A percentile compares a stretch with the other conserved stretches of the same genome.
Evolutionary conservation across 2,888 invertebrate genomes (phyloP).

Genomic region (Drosophila eohydei): DNA sequence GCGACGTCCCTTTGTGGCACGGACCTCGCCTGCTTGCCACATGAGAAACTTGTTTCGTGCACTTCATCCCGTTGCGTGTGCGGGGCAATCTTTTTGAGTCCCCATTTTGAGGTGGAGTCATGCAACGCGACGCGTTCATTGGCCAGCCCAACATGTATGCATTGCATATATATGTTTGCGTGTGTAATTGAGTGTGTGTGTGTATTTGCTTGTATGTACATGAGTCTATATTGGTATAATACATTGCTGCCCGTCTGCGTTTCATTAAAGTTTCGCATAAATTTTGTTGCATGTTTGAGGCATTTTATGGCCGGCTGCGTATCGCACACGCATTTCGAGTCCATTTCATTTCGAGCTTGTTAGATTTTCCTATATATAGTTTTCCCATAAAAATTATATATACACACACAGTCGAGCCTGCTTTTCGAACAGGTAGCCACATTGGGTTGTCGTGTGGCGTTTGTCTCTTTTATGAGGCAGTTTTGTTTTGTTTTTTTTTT

Average conservation of each 20-base stretch:
- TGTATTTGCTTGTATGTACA: slow-evolving; percentile 9
- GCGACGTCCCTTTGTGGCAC: slow-evolving; percentile 55
- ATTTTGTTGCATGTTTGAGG: slow-evolving; percentile 79
- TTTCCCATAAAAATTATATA: slow-evolving; percentile 44
- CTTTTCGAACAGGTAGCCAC: slow-evolving; percentile 46
- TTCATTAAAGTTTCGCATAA: slow-evolving; percentile 78
- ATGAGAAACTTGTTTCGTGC: slow-evolving; percentile 50
- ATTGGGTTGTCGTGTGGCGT: slow-evolving; percentile 32
- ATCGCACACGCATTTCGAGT: slow-evolving; percentile 72
- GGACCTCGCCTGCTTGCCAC: slow-evolving; percentile 39
- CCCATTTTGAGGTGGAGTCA: slow-evolving; percentile 81
- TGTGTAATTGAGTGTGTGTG: not conserved
- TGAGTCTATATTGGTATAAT: slow-evolving; percentile 17
- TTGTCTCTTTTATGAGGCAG: slow-evolving; percentile 59
- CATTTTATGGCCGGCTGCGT: slow-evolving; percentile 62
- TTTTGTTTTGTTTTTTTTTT: slow-evolving; percentile 16
- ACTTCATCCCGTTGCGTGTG: slow-evolving; percentile 52
- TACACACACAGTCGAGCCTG: slow-evolving; percentile 1
- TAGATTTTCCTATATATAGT: slow-evolving; percentile 56
- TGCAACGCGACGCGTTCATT: slow-evolving; percentile 61
- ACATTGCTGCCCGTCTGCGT: slow-evolving; percentile 46
- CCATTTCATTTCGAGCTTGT: slow-evolving; percentile 70
- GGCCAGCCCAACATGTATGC: slow-evolving; percentile 41
- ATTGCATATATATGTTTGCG: not conserved
- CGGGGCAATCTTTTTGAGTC: slow-evolving; percentile 41